Percentiles rank a stretch among this genome's conserved stretches.
phyloP scores from a whole-genome alignment of 2,797 vertebrate species.

The Onychomys leucogaster region DNA sequence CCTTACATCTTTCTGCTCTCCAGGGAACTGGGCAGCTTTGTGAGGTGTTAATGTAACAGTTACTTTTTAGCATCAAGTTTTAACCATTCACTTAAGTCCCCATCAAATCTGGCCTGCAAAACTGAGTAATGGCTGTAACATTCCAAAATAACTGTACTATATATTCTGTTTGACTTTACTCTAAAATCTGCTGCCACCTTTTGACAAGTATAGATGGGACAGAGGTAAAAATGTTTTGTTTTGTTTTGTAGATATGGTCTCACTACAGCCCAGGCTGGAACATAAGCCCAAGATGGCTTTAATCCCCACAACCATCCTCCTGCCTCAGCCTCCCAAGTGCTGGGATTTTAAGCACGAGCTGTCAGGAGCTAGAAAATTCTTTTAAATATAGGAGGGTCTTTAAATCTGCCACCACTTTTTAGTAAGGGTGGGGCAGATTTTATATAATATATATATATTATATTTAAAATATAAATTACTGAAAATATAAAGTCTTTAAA shows the following conservation, averaged over 20 bases:
- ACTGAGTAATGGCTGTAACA: not conserved
- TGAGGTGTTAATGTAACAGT: not conserved
- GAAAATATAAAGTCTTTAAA: not conserved
- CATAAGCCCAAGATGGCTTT: not conserved
- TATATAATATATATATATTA: not conserved
- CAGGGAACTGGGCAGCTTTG: not conserved
- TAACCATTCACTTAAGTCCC: not conserved
- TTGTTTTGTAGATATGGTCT: not conserved
- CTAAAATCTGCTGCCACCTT: not conserved
- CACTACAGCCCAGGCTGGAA: not conserved
- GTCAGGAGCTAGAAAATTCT: not conserved
- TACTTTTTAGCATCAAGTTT: not conserved
- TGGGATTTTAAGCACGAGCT: not conserved
- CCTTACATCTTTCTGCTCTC: not conserved
- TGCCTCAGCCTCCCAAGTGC: not conserved
- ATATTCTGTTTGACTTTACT: not conserved
- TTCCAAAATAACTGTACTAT: not conserved
- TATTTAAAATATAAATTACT: slow-evolving; percentile 27
- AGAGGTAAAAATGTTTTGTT: not conserved
- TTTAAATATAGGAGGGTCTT: not conserved
- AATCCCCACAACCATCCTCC: not conserved
- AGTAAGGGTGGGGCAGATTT: not conserved
- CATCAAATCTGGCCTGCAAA: not conserved
- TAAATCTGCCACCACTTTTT: not conserved
- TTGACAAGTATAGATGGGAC: not conserved